Evolutionary conservation across 2,888 invertebrate species (phyloP).

Genomic region (Lithophane leautieri): DNA sequence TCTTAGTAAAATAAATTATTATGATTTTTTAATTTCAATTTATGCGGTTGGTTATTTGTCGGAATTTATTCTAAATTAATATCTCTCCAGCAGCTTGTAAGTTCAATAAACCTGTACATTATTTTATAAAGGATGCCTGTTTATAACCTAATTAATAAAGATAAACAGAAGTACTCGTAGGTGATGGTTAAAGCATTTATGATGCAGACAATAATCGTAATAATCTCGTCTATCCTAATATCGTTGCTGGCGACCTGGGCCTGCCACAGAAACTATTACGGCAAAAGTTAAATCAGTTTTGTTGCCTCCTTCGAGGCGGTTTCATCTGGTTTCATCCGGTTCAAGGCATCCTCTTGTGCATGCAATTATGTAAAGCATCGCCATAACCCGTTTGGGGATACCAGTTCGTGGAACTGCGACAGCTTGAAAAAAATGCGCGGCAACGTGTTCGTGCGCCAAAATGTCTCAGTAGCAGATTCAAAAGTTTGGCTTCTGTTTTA

Average conservation of each 20-base stretch:
- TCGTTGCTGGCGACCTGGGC: slow-evolving; percentile 64
- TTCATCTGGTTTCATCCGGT: slow-evolving; percentile 69
- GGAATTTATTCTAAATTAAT: not conserved
- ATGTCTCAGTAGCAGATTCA: not conserved
- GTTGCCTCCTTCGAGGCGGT: slow-evolving; percentile 73
- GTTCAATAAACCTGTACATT: too few relatives aligned
- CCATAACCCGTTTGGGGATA: slow-evolving; percentile 34
- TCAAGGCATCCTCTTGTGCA: slow-evolving; percentile 57
- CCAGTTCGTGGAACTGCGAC: slow-evolving; percentile 14
- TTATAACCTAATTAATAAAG: not conserved
- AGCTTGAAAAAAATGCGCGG: slow-evolving; percentile 14
- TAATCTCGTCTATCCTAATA: slow-evolving; percentile 61
- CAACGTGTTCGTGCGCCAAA: not conserved
- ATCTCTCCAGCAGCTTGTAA: not conserved
- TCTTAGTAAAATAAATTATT: not conserved
- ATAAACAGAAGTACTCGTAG: not conserved
- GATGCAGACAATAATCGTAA: slow-evolving; percentile 33
- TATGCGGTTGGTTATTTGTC: not conserved
- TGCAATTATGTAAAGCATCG: slow-evolving; percentile 62
- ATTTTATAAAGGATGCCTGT: not conserved
- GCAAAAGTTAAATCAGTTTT: slow-evolving; percentile 85
- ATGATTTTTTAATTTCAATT: not conserved
- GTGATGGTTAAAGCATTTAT: not conserved
- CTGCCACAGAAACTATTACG: slow-evolving; percentile 81
- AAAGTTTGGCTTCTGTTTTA: not conserved